These are phyloP conservation scores for Axis porcinus DNA, from an alignment of 2,113 vertebrate species.

Conservation along the genomic window DNA sequence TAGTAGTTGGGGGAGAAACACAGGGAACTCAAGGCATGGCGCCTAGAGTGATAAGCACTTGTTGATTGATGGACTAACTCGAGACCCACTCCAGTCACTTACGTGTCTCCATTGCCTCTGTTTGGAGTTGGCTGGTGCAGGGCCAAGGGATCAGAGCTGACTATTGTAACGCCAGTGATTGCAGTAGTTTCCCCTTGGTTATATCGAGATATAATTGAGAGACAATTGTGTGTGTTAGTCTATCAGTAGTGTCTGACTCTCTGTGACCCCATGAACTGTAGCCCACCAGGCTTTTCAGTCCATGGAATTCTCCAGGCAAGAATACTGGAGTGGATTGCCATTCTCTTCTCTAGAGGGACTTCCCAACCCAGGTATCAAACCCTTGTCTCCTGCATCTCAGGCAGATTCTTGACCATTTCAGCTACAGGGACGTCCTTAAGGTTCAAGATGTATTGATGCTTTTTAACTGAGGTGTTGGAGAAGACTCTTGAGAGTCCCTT, in stretches of 20 bases:
- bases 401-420: not conserved
- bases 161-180: not conserved
- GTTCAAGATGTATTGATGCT: not conserved
- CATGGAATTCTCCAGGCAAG: not conserved
- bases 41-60: not conserved
- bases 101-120: not conserved
- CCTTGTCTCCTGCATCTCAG: not conserved
- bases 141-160: not conserved
- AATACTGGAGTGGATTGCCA: not conserved
- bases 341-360: not conserved
- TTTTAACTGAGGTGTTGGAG: not conserved
- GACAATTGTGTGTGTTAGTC: not conserved
- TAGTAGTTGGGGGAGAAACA: rapidly evolving
- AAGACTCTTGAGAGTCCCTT: not conserved
- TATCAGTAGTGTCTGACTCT: not conserved
- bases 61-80: not conserved
- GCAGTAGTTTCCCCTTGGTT: not conserved
- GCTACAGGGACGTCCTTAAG: not conserved
- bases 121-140: not conserved
- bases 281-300: not conserved
- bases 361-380: not conserved
- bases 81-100: not conserved
- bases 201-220: too few species aligned
- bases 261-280: not conserved
- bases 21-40: rapidly evolving